Conservation (phyloP, 2,113 vertebrate species). For the Aspiorhynchus laticeps region DNA sequence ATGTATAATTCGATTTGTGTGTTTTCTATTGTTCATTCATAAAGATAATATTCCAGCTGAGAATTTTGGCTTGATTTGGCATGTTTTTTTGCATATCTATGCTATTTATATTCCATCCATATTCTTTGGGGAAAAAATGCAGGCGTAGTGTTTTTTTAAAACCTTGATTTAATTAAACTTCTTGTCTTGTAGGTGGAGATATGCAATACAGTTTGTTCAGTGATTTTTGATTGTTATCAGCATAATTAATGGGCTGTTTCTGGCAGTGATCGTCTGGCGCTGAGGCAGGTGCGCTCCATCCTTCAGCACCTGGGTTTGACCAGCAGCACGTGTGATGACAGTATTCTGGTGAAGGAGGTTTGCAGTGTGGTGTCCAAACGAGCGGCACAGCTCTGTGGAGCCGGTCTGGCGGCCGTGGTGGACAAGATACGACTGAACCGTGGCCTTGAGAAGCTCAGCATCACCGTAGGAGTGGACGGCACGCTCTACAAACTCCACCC, state of each 20-base stretch:
- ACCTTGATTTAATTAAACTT: not conserved
- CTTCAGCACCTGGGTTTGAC: conserved; percentile 91
- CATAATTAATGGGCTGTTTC: not conserved
- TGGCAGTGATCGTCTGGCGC: conserved; percentile 88
- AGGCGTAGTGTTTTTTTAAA: not conserved
- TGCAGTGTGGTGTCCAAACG: conserved; percentile 85
- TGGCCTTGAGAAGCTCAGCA: conserved; percentile 80
- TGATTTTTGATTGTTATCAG: not conserved
- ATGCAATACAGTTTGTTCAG: not conserved
- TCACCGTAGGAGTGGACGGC: conserved; percentile 93
- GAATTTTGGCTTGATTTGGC: not conserved
- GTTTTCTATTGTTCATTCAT: not conserved
- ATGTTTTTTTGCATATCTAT: not conserved
- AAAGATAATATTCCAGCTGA: not conserved
- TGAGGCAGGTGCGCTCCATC: conserved; percentile 93
- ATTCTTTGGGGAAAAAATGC: not conserved
- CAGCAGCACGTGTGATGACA: conserved; percentile 90
- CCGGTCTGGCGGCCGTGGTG: conserved; percentile 90
- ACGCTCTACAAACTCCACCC: conserved; percentile 97
- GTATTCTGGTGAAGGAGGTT: conserved; percentile 96
- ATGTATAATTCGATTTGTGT: not conserved
- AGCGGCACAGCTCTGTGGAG: conserved; percentile 91
- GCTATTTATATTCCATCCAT: not conserved
- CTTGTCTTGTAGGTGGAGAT: not conserved
- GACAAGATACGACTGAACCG: conserved; percentile 93